These are phyloP conservation scores for Phytoseiulus persimilis DNA, from an alignment of 2,888 invertebrate species.

Conservation along the genomic window DNA sequence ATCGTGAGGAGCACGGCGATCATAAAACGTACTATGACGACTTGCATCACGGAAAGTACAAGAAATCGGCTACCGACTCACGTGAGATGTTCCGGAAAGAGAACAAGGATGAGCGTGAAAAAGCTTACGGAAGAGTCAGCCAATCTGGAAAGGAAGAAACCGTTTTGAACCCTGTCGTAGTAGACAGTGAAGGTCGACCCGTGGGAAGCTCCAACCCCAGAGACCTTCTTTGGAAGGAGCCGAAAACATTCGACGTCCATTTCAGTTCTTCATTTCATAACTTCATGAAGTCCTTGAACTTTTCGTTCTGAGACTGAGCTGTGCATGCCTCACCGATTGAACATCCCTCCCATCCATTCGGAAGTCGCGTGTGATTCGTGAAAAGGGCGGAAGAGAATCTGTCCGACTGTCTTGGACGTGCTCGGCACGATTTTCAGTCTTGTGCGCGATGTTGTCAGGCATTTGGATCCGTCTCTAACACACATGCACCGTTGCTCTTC, in stretches of 20 bases:
- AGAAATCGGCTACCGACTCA: constrained; percentile 13
- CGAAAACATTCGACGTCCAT: neutral
- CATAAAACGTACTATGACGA: constrained; percentile 34
- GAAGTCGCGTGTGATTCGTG: no score
- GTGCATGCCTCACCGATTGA: neutral
- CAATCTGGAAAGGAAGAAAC: constrained; percentile 1
- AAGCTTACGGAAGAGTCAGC: neutral
- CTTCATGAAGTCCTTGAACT: constrained; percentile 18
- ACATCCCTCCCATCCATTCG: no score
- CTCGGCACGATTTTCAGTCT: no score
- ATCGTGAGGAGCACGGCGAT: constrained; percentile 25
- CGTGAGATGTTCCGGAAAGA: constrained; percentile 12
- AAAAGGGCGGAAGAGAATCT: no score
- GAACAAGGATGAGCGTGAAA: constrained; percentile 1
- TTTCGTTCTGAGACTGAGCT: neutral
- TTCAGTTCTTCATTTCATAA: constrained; percentile 13
- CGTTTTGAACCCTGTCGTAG: constrained; percentile 18
- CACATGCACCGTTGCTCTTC: neutral
- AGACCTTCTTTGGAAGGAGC: constrained; percentile 11
- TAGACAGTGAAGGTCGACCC: neutral
- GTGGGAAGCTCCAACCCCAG: neutral
- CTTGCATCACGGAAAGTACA: constrained; percentile 32
- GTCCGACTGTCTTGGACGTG: no score
- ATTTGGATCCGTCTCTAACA: neutral
- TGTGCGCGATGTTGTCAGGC: no score